Conservation (phyloP, 2,888 invertebrate genomes). For the Cacoxenus indagator region DNA sequence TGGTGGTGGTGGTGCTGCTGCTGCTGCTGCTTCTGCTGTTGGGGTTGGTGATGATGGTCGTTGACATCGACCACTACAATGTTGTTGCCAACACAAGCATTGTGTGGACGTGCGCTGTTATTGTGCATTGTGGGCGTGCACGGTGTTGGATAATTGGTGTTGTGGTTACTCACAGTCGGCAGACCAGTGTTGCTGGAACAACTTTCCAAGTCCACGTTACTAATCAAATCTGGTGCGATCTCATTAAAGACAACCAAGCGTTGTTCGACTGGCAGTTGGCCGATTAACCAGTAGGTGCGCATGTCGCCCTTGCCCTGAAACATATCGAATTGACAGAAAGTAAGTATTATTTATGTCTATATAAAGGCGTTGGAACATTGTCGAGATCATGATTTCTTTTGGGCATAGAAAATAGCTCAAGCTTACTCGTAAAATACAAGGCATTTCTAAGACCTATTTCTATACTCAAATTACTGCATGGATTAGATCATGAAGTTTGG, state of each 20-base stretch:
- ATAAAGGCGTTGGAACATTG: too few relatives aligned
- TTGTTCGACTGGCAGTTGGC: slow-evolving; percentile 71
- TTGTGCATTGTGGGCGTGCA: neutral
- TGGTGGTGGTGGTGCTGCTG: too few relatives aligned
- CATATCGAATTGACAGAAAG: too few relatives aligned
- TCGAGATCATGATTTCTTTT: too few relatives aligned
- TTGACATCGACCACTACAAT: slow-evolving; percentile 5
- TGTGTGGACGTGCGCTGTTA: neutral
- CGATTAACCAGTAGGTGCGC: slow-evolving; percentile 89
- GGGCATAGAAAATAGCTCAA: too few relatives aligned
- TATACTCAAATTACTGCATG: too few relatives aligned
- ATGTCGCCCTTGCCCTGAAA: slow-evolving; percentile 90
- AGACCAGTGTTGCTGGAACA: slow-evolving; percentile 25
- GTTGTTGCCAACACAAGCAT: neutral
- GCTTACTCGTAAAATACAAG: too few relatives aligned
- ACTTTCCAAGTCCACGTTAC: slow-evolving; percentile 59
- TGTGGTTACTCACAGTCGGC: neutral
- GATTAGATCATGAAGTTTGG: too few relatives aligned
- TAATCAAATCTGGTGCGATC: slow-evolving; percentile 64
- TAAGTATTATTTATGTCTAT: too few relatives aligned
- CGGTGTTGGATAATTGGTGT: neutral
- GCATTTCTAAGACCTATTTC: too few relatives aligned
- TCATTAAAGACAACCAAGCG: slow-evolving; percentile 9
- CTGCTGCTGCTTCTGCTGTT: neutral
- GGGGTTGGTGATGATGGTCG: slow-evolving; percentile 5